Percentiles rank a stretch among this genome's conserved stretches.
Conservation (phyloP, 2,888 invertebrate genomes). For the Meteorus cinctellus region DNA sequence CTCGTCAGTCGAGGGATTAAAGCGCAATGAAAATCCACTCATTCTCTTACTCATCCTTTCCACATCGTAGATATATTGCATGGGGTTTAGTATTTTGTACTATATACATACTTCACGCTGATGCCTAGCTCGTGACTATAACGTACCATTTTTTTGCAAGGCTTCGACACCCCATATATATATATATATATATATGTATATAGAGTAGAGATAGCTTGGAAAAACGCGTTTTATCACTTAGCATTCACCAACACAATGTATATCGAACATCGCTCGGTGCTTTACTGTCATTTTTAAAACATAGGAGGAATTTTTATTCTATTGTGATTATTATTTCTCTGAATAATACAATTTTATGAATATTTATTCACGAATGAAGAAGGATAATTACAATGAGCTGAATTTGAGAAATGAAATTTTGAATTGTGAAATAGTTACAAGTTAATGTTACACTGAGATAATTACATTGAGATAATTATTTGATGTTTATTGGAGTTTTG, state of each 20-base stretch:
- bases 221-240: slow-evolving; percentile 25
- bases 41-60: slow-evolving; percentile 40
- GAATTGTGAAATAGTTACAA: no score
- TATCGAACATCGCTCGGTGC: not conserved
- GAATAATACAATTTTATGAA: no score
- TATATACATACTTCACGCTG: slow-evolving; percentile 2
- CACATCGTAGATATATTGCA: slow-evolving; percentile 2
- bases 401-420: no score
- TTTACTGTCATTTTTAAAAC: slow-evolving; percentile 6
- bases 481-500: no score
- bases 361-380: no score
- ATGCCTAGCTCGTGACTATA: slow-evolving; percentile 14
- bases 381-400: no score
- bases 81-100: slow-evolving; percentile 29
- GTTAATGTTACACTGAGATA: no score
- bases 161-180: not conserved
- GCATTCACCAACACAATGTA: slow-evolving; percentile 13
- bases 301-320: not conserved
- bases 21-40: slow-evolving; percentile 72
- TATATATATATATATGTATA: not conserved
- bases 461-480: no score
- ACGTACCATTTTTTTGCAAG: slow-evolving; percentile 10
- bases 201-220: not conserved
- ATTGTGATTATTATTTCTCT: not conserved
- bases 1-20: slow-evolving; percentile 67